Evolutionary conservation across 2,113 vertebrate species (phyloP), one percentile per base, ranked within the genome.

Genomic region (Brachionichthys hirsutus): DNA sequence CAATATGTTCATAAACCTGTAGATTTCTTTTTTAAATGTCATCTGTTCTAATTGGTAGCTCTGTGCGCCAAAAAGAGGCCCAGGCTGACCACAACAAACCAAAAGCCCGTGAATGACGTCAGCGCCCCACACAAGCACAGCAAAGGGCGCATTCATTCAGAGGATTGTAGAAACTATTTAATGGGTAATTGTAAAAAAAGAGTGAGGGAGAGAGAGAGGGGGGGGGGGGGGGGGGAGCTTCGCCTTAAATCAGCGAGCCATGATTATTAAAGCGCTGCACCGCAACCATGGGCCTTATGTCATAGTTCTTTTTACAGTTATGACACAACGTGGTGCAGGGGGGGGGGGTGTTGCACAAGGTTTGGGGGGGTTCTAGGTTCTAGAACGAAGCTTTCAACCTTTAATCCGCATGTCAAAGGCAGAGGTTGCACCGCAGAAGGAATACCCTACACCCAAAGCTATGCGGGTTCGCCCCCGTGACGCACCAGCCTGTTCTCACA

Each of bases 361-460:
- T 22, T 18, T 41, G 15, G 18, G 42, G 44, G 59, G 45, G 54
- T 43, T 67, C 64, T 74, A 62, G 70, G 82, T 74, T 75, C 74
- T 66, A 74, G 74, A 81, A 69, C 61, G 68, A 79, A 80, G 81
- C 86, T 85, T 88, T 85, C 88, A 85, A 83, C 80, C 80, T 82
- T 83, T 90, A 87, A 85, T 82, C 88, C 73, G 77, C 76, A 71
- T 88, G 90, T 89, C 86, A 85, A 82, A 88, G 77, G 81, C 78
- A 82, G 67, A 66, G 78, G 80, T 78, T 85, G 75, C 80, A 69
- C 75, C 71, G 75, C 77, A 71, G 46, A 84, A 30, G 73, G 72
- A 57, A 83, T 75, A 70, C 75, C 64, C 62, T 53, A 65, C 60
- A 46, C 45, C 51, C 62, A 57, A 16, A 77, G 63, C 55, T 14